Conservation (phyloP, 1,140 invertebrate genomes). For the Papilio polytes region DNA sequence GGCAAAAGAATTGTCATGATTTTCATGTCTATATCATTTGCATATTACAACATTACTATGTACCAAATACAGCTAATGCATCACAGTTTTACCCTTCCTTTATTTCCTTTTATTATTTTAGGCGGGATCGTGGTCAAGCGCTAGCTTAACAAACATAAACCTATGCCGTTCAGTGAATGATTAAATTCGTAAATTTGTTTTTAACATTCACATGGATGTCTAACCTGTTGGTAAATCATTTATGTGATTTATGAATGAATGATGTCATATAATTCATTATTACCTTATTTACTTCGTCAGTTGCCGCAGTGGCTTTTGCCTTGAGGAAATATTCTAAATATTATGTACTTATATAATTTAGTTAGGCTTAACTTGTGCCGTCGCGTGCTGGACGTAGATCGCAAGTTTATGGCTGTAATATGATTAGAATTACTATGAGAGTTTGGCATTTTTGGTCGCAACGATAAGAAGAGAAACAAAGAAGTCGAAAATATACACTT, state of each 20-base stretch:
- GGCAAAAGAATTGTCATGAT: too few species aligned
- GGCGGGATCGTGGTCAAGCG: too few species aligned
- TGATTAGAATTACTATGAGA: neutral
- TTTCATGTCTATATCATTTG: too few species aligned
- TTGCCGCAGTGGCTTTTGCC: neutral
- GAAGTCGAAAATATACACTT: neutral
- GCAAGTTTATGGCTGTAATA: conserved; percentile 5
- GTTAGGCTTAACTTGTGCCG: neutral
- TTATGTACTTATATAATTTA: neutral
- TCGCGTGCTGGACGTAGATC: neutral
- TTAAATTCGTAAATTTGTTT: neutral
- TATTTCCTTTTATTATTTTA: too few species aligned
- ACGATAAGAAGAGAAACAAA: neutral
- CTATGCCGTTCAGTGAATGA: too few species aligned
- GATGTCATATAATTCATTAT: neutral
- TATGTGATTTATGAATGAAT: neutral
- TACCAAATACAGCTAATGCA: too few species aligned
- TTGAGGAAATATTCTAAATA: neutral
- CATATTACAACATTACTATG: too few species aligned
- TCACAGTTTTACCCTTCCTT: too few species aligned
- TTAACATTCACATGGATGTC: neutral
- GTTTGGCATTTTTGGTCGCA: neutral
- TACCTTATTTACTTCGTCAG: neutral
- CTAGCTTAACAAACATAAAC: too few species aligned
- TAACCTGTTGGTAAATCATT: neutral